Evolutionary conservation across 2,797 vertebrate species (phyloP).

Genomic region (Myotis vivesi): DNA sequence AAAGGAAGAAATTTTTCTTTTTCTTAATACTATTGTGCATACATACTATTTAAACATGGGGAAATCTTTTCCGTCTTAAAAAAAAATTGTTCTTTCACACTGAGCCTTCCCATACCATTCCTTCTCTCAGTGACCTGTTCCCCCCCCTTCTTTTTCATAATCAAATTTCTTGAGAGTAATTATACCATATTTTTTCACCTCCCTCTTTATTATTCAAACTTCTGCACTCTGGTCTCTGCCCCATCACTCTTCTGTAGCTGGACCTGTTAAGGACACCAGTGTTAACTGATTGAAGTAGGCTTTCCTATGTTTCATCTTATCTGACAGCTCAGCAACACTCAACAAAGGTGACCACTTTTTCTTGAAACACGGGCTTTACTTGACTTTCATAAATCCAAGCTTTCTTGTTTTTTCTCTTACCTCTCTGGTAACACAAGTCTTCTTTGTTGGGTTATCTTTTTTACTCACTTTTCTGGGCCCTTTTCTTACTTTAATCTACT

Average conservation of each 20-base stretch:
- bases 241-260: not conserved
- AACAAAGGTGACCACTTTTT: not conserved
- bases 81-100: not conserved
- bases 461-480: not conserved
- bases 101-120: not conserved
- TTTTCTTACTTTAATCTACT: not conserved
- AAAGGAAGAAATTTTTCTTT: not conserved
- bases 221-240: not conserved
- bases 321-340: not conserved
- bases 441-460: not conserved
- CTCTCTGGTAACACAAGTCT: not conserved
- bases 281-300: not conserved
- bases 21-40: not conserved
- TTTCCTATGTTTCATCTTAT: not conserved
- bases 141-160: not conserved
- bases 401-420: not conserved
- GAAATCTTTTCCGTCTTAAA: not conserved
- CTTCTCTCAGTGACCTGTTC: not conserved
- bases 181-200: not conserved
- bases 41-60: conserved; percentile 20
- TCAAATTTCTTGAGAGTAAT: not conserved
- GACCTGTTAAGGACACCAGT: not conserved
- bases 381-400: not conserved
- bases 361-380: not conserved
- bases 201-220: not conserved